phyloP scores from a whole-genome alignment of 2,113 vertebrate genomes.

The Anguilla rostrata region DNA sequence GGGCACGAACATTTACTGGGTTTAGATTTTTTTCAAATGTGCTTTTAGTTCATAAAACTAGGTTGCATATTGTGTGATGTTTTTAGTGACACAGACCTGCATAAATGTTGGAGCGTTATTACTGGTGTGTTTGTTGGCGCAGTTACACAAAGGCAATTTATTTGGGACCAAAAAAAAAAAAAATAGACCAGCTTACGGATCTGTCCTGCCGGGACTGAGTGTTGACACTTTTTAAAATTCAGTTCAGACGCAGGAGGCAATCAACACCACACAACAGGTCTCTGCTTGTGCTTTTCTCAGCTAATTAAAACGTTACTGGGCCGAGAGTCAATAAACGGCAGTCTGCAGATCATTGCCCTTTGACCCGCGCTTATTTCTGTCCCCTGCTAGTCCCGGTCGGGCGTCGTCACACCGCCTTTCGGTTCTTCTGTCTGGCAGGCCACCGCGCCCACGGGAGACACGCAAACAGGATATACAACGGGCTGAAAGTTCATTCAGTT shows the following conservation, averaged over 20 bases:
- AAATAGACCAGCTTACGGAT: neutral
- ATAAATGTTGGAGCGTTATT: too few relatives aligned
- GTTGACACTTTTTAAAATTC: neutral
- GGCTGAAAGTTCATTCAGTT: neutral
- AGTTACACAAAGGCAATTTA: neutral
- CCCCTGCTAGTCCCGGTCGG: slow-evolving; percentile 7
- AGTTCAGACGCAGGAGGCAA: neutral
- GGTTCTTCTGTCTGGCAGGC: neutral
- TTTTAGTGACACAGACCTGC: too few relatives aligned
- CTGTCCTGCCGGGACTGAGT: neutral
- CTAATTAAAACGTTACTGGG: slow-evolving; percentile 30
- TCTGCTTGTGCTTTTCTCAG: neutral
- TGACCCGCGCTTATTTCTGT: slow-evolving; percentile 5
- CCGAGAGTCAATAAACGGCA: slow-evolving; percentile 8
- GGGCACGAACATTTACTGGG: neutral
- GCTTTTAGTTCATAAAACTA: neutral
- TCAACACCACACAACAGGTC: neutral
- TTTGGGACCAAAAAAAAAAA: neutral
- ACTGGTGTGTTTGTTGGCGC: too few relatives aligned
- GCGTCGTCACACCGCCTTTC: neutral
- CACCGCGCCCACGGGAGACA: neutral
- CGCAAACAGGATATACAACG: neutral
- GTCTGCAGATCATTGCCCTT: slow-evolving; percentile 14
- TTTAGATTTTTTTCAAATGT: neutral
- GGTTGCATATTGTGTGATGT: too few relatives aligned